phyloP scores from a whole-genome alignment of 2,113 vertebrate genomes.

The Callocephalon fimbriatum region DNA sequence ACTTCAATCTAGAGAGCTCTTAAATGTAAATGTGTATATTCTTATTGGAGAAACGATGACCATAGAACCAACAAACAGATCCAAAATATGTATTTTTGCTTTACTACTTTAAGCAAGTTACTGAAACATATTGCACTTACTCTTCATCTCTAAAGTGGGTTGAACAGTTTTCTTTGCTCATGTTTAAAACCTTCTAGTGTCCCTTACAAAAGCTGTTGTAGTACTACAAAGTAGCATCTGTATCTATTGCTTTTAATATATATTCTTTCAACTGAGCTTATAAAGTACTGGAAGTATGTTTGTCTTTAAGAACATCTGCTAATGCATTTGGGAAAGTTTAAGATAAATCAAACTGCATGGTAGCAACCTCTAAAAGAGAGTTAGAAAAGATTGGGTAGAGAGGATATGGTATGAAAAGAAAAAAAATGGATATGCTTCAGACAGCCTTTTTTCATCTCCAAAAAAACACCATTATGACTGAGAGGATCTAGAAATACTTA shows the following conservation, averaged over 20 bases:
- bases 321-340: conserved; percentile 1
- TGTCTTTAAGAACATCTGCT: conserved; percentile 2
- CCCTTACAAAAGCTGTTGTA: not conserved
- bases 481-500: not conserved
- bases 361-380: not conserved
- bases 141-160: not conserved
- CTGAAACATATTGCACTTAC: not conserved
- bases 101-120: not conserved
- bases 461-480: not conserved
- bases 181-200: not conserved
- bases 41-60: not conserved
- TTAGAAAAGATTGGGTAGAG: not conserved
- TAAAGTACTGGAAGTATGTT: not conserved
- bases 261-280: not conserved
- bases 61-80: not conserved
- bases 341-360: not conserved
- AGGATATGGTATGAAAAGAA: not conserved
- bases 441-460: not conserved
- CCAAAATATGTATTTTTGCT: not conserved
- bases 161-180: not conserved
- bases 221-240: not conserved
- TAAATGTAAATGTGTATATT: not conserved
- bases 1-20: not conserved
- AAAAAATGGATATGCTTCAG: not conserved
- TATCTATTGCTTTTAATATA: not conserved